phyloP scores from a whole-genome alignment of 2,113 vertebrate genomes.

The Trichechus manatus region DNA sequence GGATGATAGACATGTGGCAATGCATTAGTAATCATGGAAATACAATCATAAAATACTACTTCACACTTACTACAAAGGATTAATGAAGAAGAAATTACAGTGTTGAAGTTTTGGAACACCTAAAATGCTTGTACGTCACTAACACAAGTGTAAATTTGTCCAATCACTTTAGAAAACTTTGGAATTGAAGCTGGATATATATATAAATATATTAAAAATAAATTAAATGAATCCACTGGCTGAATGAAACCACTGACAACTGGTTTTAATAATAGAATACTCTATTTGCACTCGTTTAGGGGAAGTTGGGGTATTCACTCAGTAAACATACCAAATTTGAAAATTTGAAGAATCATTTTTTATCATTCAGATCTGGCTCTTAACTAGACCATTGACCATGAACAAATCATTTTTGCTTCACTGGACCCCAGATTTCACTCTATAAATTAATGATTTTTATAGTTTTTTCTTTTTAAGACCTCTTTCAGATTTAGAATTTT shows the following conservation, averaged over 20 bases:
- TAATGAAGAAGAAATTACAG: background rate
- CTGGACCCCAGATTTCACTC: accelerated
- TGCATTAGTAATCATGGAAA: background rate
- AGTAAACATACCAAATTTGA: background rate
- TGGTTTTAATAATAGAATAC: background rate
- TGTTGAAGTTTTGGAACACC: background rate
- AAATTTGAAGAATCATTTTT: background rate
- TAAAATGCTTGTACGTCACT: background rate
- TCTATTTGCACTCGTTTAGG: background rate
- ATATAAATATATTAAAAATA: background rate
- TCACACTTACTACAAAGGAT: background rate
- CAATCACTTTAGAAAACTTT: background rate
- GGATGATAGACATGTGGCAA: background rate
- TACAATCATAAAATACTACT: background rate
- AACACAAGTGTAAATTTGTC: background rate
- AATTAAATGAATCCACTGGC: background rate
- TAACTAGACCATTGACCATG: background rate
- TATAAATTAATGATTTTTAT: background rate
- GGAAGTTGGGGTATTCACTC: background rate
- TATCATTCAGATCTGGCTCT: background rate
- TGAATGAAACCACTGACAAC: background rate
- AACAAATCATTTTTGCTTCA: background rate
- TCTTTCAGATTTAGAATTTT: background rate
- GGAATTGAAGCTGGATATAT: background rate
- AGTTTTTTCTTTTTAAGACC: background rate